Percentiles rank a stretch among this genome's conserved stretches.
Evolutionary conservation across 64 coral and sea anemone genomes (phyloP).

Genomic region (Pocillopora damicornis): DNA sequence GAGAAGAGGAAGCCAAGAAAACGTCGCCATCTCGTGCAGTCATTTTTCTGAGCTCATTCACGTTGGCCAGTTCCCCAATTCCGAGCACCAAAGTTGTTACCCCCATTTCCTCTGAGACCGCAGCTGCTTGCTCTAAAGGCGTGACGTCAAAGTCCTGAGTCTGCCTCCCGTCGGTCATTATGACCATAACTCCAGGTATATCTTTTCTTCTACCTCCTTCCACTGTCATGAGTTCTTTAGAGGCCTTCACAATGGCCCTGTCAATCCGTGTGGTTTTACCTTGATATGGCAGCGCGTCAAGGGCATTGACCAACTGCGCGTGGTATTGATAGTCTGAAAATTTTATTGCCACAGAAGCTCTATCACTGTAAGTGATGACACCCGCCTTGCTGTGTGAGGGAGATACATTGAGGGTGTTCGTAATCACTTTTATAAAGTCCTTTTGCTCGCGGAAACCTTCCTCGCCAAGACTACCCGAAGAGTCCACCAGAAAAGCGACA

Average conservation of each 20-base stretch:
- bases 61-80: slow-evolving; percentile 35
- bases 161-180: slow-evolving; percentile 79
- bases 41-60: slow-evolving; percentile 18
- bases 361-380: slow-evolving; percentile 68
- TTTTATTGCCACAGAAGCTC: slow-evolving; percentile 32
- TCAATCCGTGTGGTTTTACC: slow-evolving; percentile 64
- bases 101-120: slow-evolving; percentile 3
- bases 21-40: slow-evolving; percentile 32
- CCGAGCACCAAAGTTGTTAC: slow-evolving; percentile 51
- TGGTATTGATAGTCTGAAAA: slow-evolving; percentile 37
- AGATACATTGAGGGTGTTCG: slow-evolving; percentile 11
- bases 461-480: slow-evolving; percentile 33
- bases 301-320: background rate
- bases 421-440: slow-evolving; percentile 32
- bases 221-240: slow-evolving; percentile 13
- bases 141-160: slow-evolving; percentile 33
- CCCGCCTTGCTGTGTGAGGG: slow-evolving; percentile 15
- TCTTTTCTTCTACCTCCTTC: slow-evolving; percentile 6
- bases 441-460: slow-evolving; percentile 22
- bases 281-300: slow-evolving; percentile 18
- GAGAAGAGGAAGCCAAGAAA: slow-evolving; percentile 3
- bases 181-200: slow-evolving; percentile 36
- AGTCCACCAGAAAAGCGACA: slow-evolving; percentile 48
- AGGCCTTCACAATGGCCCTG: slow-evolving; percentile 30
- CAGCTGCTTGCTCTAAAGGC: slow-evolving; percentile 10